Conservation (phyloP, 2,113 vertebrate genomes). For the Plestiodon gilberti region DNA sequence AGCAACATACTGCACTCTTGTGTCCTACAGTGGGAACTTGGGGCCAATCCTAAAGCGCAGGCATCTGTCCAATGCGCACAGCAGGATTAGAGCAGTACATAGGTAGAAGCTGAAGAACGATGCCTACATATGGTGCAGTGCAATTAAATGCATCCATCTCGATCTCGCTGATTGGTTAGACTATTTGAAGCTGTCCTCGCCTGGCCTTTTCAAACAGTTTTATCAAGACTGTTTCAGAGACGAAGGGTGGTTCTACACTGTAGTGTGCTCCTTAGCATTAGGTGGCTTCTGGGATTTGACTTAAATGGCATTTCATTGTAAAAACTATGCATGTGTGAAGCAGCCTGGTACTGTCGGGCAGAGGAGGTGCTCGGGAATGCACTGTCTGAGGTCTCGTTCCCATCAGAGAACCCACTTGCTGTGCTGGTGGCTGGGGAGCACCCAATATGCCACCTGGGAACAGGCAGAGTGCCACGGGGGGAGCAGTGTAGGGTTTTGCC, state of each 20-base stretch:
- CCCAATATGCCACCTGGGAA: too few relatives aligned
- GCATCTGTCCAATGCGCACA: slow-evolving; percentile 15
- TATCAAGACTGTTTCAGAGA: neutral
- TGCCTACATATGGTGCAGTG: neutral
- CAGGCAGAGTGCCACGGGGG: too few relatives aligned
- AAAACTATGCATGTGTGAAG: too few relatives aligned
- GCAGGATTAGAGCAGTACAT: neutral
- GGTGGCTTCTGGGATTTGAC: too few relatives aligned
- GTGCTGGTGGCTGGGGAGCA: too few relatives aligned
- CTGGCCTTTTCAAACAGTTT: neutral
- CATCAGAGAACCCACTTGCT: too few relatives aligned
- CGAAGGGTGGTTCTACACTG: neutral
- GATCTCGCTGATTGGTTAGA: neutral
- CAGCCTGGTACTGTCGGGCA: too few relatives aligned
- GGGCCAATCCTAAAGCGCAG: neutral
- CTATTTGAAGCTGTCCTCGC: neutral
- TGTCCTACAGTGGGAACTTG: neutral
- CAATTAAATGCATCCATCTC: neutral
- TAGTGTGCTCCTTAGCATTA: too few relatives aligned
- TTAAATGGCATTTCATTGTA: too few relatives aligned
- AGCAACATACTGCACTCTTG: neutral
- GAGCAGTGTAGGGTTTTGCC: too few relatives aligned
- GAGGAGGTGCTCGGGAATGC: too few relatives aligned
- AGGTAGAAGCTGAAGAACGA: slow-evolving; percentile 20
- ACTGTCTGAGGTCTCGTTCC: too few relatives aligned